Base-by-base conservation (phyloP, 2,888 invertebrate genomes). In the Polyommatus icarus region DNA sequence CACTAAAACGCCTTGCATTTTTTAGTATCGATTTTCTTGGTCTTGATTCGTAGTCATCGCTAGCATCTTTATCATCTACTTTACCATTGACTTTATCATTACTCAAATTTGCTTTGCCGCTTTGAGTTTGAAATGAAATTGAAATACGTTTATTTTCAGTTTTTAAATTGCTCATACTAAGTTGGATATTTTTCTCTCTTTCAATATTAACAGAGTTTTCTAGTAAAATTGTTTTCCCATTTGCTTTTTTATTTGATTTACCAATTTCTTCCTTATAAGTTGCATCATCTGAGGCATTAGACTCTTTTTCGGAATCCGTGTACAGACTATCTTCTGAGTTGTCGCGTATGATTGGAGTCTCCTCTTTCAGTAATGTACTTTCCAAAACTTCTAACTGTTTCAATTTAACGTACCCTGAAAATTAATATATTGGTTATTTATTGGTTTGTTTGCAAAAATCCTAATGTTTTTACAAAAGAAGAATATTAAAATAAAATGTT, bases 391-490 rank as follows among this genome's bases (percentile, higher is more conserved):
- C 95, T 76, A 95, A 82, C 82, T 95, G 91, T 82, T 94, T 94
- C 24, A 96, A 86, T 82, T 95, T 95, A 1, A 95, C 92, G 82
- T 92, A 96, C 67, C 96, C 96, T 96, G 87, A 36, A 81, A 82
- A 18, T 72, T 78, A n/a, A 10, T 7, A 71, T 5, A 32, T 40
- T 12, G 12, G 10, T 3, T 46, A 46, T 46, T 12, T 46, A 46
- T 46, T 46, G 10, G 1, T 46, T 10, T 8, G 40, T 46, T 46
- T 46, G 1, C 3, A 46, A 46, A 46, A 46, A 46, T 46, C 46
- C 10, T 10, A 46, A 46, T 46, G 7, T 36, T 36, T 36, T 36
- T 0, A 46, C 10, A 46, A 46, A 46, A 46, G 46, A 46, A 46
- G 46, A 46, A 36, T 7, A 36, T 46, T 3, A 46, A 46, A 40